Percentiles rank a stretch among this genome's conserved stretches.
Evolutionary conservation across 2,797 vertebrate genomes (phyloP).

Genomic region (Poecile montanus): DNA sequence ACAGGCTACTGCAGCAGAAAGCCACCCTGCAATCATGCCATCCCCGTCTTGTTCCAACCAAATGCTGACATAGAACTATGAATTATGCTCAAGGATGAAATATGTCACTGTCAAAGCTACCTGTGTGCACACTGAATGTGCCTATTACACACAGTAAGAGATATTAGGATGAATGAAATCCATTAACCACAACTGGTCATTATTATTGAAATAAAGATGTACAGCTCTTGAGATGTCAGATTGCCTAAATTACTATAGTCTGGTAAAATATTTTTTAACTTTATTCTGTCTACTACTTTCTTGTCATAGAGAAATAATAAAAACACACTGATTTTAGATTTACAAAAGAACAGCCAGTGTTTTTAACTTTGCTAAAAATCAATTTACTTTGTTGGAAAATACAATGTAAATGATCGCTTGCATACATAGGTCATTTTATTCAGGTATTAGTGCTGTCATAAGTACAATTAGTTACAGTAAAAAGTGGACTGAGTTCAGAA

Average conservation of each 20-base stretch:
- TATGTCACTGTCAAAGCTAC: not conserved
- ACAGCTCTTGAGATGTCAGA: not conserved
- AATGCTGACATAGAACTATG: not conserved
- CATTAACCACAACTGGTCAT: not conserved
- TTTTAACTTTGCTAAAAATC: not conserved
- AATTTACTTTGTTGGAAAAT: not conserved
- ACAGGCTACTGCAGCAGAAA: not conserved
- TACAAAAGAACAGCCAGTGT: not conserved
- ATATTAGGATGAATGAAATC: not conserved
- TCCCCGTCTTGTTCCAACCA: not conserved
- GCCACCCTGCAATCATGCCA: not conserved
- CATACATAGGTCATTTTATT: not conserved
- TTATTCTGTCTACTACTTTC: not conserved
- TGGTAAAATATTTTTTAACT: not conserved
- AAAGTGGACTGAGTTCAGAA: not conserved
- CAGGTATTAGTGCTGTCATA: not conserved
- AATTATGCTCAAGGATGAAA: not conserved
- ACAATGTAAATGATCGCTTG: not conserved
- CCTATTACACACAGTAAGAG: not conserved
- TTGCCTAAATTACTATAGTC: not conserved
- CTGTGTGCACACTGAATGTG: not conserved
- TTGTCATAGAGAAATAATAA: not conserved
- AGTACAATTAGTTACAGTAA: not conserved
- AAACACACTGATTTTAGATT: not conserved
- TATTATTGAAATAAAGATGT: constrained; percentile 5